These are phyloP conservation scores for Lordiphosa fenestrarum DNA, from an alignment of 2,888 invertebrate genomes.

Conservation along the genomic window DNA sequence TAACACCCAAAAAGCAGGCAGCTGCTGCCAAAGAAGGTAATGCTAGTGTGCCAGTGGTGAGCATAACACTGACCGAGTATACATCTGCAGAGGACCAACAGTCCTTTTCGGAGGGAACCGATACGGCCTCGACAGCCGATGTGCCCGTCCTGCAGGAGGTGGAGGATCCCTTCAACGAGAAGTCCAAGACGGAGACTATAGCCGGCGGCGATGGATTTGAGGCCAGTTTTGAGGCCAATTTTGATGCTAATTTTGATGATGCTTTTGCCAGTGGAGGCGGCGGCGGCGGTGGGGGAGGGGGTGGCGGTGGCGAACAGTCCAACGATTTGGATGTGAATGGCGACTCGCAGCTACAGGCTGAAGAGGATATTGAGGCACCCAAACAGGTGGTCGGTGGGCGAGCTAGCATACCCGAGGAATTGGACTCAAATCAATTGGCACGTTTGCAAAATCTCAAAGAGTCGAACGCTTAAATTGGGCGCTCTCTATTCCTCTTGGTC, in stretches of 20 bases:
- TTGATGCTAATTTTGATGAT: conserved; percentile 76
- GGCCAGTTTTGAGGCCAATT: conserved; percentile 80
- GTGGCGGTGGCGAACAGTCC: conserved; percentile 52
- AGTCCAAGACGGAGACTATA: conserved; percentile 39
- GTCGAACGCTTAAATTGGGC: conserved; percentile 88
- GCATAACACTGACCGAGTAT: conserved; percentile 60
- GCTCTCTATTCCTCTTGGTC: conserved; percentile 29
- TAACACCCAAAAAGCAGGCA: conserved; percentile 33
- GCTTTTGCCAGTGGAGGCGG: conserved; percentile 79
- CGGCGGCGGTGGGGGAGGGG: conserved; percentile 40
- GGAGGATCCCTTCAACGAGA: conserved; percentile 77
- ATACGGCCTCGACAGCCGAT: conserved; percentile 55
- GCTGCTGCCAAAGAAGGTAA: conserved; percentile 67
- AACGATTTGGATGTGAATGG: conserved; percentile 49
- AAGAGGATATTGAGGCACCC: conserved; percentile 81
- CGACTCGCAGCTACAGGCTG: conserved; percentile 53
- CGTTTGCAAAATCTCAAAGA: conserved; percentile 93
- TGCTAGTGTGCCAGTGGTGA: conserved; percentile 37
- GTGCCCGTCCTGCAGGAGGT: conserved; percentile 68
- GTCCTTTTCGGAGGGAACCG: conserved; percentile 70
- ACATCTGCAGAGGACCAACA: conserved; percentile 66
- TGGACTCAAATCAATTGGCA: conserved; percentile 93
- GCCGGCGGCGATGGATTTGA: conserved; percentile 73
- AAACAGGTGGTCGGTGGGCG: conserved; percentile 88
- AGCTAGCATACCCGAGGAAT: conserved; percentile 92